Conservation (phyloP, 2,888 invertebrate species). For the Eilema depressum region DNA sequence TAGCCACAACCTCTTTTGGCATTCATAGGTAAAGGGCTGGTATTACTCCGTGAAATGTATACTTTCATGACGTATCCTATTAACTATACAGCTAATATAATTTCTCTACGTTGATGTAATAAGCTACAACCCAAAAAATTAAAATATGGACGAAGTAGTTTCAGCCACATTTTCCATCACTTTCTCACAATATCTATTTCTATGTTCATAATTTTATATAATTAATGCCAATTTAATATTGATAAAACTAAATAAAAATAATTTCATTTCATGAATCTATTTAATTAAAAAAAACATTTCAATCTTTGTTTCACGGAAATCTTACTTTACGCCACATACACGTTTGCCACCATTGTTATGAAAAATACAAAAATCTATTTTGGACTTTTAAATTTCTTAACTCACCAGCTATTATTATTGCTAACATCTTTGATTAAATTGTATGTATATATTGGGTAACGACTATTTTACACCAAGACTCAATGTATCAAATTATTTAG, state of each 20-base stretch:
- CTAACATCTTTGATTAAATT: neutral
- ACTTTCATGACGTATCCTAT: neutral
- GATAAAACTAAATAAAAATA: neutral
- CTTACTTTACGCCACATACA: constrained; percentile 24
- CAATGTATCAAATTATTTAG: neutral
- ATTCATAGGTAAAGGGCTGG: neutral
- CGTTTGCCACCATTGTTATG: constrained; percentile 32
- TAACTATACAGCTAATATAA: neutral
- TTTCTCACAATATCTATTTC: neutral
- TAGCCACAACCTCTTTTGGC: neutral
- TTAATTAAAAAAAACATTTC: constrained; percentile 42
- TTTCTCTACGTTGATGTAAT: neutral
- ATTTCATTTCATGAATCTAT: constrained; percentile 16
- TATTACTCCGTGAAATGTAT: neutral
- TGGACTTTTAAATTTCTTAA: constrained; percentile 1
- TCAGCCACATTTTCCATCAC: neutral
- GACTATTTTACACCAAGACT: neutral
- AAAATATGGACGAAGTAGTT: neutral
- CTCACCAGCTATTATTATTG: neutral
- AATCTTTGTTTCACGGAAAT: constrained; percentile 7
- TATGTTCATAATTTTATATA: neutral
- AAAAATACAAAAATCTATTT: constrained; percentile 11
- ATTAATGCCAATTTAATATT: neutral
- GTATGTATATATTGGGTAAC: neutral
- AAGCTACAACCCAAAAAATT: neutral